Conservation (phyloP, 2,113 vertebrate species). For the Barbus barbus region DNA sequence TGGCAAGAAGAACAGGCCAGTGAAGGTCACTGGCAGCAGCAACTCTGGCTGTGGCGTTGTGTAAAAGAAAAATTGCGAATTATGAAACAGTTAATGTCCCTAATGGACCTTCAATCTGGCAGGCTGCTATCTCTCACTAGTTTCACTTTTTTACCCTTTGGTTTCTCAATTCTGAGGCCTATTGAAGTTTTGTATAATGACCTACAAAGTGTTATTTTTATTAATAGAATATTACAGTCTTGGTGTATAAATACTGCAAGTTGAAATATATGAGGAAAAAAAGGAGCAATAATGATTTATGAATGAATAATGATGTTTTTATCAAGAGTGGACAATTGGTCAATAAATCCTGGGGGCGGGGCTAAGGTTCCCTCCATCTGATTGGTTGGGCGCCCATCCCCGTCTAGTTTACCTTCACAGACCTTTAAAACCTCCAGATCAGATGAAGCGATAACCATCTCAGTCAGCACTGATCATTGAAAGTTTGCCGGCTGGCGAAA, state of each 20-base stretch:
- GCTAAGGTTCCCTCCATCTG: slow-evolving; percentile 14
- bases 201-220: neutral
- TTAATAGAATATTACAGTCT: no score
- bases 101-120: neutral
- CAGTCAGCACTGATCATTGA: no score
- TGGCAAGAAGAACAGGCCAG: neutral
- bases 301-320: no score
- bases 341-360: slow-evolving; percentile 11
- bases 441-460: neutral
- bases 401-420: slow-evolving; percentile 22
- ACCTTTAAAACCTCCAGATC: slow-evolving; percentile 41
- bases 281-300: neutral
- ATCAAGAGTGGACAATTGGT: neutral
- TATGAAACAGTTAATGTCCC: neutral
- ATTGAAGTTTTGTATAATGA: neutral
- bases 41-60: neutral
- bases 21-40: neutral
- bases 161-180: no score
- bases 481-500: neutral
- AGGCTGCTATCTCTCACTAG: neutral
- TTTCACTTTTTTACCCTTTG: neutral
- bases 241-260: neutral
- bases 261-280: neutral
- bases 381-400: slow-evolving; percentile 35
- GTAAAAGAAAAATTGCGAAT: neutral